Evolutionary conservation across 2,797 vertebrate genomes (phyloP).

Genomic region (Crax fasciolata): DNA sequence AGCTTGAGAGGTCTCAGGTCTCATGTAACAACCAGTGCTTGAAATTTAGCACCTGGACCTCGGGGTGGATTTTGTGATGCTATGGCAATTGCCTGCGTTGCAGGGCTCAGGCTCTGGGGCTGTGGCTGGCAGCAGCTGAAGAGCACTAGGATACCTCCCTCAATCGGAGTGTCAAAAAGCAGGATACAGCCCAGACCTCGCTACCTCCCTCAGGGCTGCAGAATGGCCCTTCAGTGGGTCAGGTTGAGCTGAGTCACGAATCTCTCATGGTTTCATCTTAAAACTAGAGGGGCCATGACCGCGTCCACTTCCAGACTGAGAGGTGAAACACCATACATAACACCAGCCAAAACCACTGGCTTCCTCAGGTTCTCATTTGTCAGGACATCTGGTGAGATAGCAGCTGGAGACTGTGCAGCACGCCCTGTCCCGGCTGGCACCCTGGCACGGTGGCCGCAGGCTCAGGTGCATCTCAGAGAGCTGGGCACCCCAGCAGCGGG

Average conservation of each 20-base stretch:
- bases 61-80: background rate
- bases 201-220: background rate
- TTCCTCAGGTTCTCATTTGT: background rate
- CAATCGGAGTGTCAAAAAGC: accelerated
- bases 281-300: background rate
- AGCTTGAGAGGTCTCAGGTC: background rate
- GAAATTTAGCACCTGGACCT: background rate
- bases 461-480: no score
- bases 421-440: background rate
- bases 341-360: background rate
- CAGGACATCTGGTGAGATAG: background rate
- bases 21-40: accelerated
- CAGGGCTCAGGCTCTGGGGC: background rate
- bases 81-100: background rate
- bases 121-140: background rate
- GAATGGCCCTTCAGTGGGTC: background rate
- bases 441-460: background rate
- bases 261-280: background rate
- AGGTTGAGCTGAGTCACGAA: background rate
- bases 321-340: background rate
- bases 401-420: background rate
- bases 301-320: accelerated
- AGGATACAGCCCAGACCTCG: background rate
- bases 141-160: background rate
- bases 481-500: no score